Percentiles rank a stretch among this genome's conserved stretches.
These are phyloP conservation scores for Desoria tigrina DNA, from an alignment of 2,888 invertebrate species.

Conservation along the genomic window DNA sequence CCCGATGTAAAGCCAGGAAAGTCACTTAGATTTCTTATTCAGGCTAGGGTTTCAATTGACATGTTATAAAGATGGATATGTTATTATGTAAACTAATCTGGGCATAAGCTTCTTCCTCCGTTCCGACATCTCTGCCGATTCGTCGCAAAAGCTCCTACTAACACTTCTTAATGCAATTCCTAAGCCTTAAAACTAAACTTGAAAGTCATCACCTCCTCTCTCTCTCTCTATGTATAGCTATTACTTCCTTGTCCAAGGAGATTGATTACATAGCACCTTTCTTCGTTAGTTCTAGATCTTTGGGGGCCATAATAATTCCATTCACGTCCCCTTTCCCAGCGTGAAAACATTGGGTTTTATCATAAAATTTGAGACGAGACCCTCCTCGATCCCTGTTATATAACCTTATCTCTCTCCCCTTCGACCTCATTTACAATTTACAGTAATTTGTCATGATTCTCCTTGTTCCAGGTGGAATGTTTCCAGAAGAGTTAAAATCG, in stretches of 20 bases:
- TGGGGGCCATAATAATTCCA: no score
- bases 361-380: no score
- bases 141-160: background rate
- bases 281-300: no score
- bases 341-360: no score
- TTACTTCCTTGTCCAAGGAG: background rate
- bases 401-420: no score
- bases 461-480: constrained; percentile 75
- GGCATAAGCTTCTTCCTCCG: background rate
- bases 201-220: background rate
- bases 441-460: background rate
- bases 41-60: background rate
- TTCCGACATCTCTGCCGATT: background rate
- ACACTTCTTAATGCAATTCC: background rate
- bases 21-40: no score
- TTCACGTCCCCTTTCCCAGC: no score
- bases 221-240: background rate
- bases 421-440: no score
- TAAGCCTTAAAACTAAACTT: background rate
- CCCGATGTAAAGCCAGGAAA: no score
- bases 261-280: no score
- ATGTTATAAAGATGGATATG: constrained; percentile 19
- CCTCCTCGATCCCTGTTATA: no score
- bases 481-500: constrained; percentile 84
- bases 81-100: constrained; percentile 9